Evolutionary conservation across 2,888 invertebrate genomes (phyloP).

Genomic region (Morpho achilles): DNA sequence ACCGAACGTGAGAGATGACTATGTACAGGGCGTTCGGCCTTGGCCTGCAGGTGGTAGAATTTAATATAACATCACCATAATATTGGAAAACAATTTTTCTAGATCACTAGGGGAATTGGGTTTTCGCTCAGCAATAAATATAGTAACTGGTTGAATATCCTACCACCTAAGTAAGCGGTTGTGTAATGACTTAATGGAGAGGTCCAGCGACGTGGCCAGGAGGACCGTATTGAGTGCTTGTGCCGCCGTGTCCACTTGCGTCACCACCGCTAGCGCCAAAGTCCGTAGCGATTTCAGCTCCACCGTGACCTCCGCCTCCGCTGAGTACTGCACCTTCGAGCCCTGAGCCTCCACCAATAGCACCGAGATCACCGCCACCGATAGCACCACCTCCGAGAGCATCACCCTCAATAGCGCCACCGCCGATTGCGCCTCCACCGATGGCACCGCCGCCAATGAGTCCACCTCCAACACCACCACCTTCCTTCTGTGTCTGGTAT

Average conservation of each 20-base stretch:
- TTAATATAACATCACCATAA: constrained; percentile 1
- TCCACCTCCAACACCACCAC: constrained; percentile 62
- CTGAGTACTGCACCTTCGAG: constrained; percentile 38
- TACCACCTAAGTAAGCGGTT: constrained; percentile 42
- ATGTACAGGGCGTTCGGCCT: constrained; percentile 58
- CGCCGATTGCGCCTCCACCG: constrained; percentile 50
- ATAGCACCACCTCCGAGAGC: constrained; percentile 40
- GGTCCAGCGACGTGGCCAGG: constrained; percentile 73
- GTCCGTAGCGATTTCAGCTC: constrained; percentile 50
- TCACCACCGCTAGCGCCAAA: constrained; percentile 53
- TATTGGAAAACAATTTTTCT: constrained; percentile 5
- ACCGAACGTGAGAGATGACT: constrained; percentile 53
- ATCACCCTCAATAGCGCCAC: constrained; percentile 48
- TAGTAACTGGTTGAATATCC: constrained; percentile 43
- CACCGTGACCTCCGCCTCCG: constrained; percentile 47
- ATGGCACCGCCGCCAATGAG: constrained; percentile 49
- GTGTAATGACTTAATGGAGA: constrained; percentile 54
- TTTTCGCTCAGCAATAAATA: constrained; percentile 51
- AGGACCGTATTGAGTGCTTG: constrained; percentile 74
- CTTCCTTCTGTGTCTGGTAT: constrained; percentile 84
- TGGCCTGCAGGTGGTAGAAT: constrained; percentile 38
- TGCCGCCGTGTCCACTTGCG: constrained; percentile 41
- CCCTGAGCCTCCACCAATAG: constrained; percentile 45
- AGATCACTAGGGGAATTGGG: constrained; percentile 5
- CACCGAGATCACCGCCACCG: constrained; percentile 40